phyloP scores from a whole-genome alignment of 2,113 vertebrate species.

The cat (Felis catus) region F.catus_Fca126_mat1.0 CM031419.1:9832501-9833000 shows the following conservation, averaged over 20 bases:
- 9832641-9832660: neutral
- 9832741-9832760: neutral
- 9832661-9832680: no score
- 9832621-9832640: neutral
- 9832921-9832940: neutral
- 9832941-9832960: neutral
- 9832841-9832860: rapidly evolving
- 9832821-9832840: no score
- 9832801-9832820: neutral
- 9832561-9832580: no score
- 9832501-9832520: no score
- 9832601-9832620: no score
- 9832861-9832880: neutral
- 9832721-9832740: neutral
- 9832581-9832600: no score
- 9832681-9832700: neutral
- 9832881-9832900: neutral
- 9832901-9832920: neutral
- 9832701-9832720: neutral
- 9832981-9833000: neutral
- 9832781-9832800: neutral
- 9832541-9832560: no score
- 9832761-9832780: neutral
- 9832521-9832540: no score
- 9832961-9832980: neutral